Conservation (phyloP, 2,113 vertebrate genomes). For the Aegithalos caudatus region DNA sequence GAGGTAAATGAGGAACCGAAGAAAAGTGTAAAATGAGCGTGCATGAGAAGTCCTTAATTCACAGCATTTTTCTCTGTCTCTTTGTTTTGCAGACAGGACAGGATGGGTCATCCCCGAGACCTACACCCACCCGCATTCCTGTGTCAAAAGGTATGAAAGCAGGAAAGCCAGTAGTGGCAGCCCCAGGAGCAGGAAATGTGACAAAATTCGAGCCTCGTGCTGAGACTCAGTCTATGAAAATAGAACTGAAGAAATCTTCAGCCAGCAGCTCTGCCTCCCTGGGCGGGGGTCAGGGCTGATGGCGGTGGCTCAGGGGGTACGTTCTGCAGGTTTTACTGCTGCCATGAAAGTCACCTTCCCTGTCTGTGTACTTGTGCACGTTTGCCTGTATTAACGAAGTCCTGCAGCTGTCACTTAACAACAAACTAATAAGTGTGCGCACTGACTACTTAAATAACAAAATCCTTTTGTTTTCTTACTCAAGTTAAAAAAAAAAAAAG, state of each 20-base stretch:
- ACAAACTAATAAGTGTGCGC: slow-evolving; percentile 66
- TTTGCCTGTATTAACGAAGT: slow-evolving; percentile 68
- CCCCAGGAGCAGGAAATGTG: slow-evolving; percentile 84
- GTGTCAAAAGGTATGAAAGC: slow-evolving; percentile 93
- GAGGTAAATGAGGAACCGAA: background rate
- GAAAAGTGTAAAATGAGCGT: background rate
- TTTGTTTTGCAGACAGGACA: slow-evolving; percentile 81
- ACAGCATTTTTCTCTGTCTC: slow-evolving; percentile 19
- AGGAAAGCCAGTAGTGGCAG: slow-evolving; percentile 85
- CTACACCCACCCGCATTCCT: slow-evolving; percentile 89
- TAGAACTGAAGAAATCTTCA: slow-evolving; percentile 92
- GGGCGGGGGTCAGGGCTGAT: slow-evolving; percentile 86
- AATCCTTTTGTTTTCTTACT: slow-evolving; percentile 11
- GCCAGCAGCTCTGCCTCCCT: slow-evolving; percentile 78
- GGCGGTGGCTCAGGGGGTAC: slow-evolving; percentile 75
- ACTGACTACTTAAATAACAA: slow-evolving; percentile 47
- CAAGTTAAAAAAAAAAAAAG: background rate
- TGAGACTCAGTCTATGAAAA: slow-evolving; percentile 92
- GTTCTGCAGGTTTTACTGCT: slow-evolving; percentile 72
- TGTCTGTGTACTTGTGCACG: slow-evolving; percentile 37
- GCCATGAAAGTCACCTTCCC: slow-evolving; percentile 53
- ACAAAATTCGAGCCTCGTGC: slow-evolving; percentile 87
- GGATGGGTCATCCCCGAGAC: slow-evolving; percentile 82
- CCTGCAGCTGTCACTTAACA: slow-evolving; percentile 56
- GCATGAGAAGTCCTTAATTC: background rate